Percentiles rank a stretch among this genome's conserved stretches.
Evolutionary conservation across 2,797 vertebrate genomes (phyloP).

Genomic region (Tadarida brasiliensis): DNA sequence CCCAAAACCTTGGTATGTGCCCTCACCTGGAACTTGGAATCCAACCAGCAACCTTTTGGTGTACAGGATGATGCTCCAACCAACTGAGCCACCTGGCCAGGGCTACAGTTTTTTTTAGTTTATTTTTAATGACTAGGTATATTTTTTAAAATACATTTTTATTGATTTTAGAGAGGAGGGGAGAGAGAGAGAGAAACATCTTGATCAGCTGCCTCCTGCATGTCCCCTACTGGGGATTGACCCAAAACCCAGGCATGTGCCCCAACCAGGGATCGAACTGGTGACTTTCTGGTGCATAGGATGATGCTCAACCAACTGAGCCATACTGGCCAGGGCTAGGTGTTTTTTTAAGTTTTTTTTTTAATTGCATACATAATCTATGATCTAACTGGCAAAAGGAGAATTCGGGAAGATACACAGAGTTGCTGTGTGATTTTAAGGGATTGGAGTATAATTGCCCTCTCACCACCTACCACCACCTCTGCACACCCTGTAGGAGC

Average conservation of each 20-base stretch:
- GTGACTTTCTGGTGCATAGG: too few relatives aligned
- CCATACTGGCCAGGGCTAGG: too few relatives aligned
- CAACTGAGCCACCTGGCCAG: not conserved
- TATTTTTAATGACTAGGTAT: not conserved
- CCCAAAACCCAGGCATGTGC: too few relatives aligned
- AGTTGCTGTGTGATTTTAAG: not conserved
- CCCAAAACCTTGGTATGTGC: not conserved
- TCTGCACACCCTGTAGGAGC: not conserved
- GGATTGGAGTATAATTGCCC: not conserved
- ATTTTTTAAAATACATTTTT: not conserved
- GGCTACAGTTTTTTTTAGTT: not conserved
- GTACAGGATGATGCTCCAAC: not conserved
- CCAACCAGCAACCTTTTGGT: not conserved
- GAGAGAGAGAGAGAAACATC: too few relatives aligned
- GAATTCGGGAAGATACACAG: not conserved
- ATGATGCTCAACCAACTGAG: too few relatives aligned
- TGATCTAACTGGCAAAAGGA: not conserved
- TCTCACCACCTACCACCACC: not conserved
- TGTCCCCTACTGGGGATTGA: too few relatives aligned
- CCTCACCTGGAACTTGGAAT: not conserved
- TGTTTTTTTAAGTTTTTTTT: not conserved
- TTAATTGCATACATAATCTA: not conserved
- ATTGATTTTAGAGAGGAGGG: too few relatives aligned
- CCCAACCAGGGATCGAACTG: too few relatives aligned
- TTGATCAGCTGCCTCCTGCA: too few relatives aligned